Percentiles rank a stretch among this genome's conserved stretches.
These are phyloP conservation scores for Grapholita molesta DNA, from an alignment of 1,140 invertebrate species.

Conservation along the genomic window DNA sequence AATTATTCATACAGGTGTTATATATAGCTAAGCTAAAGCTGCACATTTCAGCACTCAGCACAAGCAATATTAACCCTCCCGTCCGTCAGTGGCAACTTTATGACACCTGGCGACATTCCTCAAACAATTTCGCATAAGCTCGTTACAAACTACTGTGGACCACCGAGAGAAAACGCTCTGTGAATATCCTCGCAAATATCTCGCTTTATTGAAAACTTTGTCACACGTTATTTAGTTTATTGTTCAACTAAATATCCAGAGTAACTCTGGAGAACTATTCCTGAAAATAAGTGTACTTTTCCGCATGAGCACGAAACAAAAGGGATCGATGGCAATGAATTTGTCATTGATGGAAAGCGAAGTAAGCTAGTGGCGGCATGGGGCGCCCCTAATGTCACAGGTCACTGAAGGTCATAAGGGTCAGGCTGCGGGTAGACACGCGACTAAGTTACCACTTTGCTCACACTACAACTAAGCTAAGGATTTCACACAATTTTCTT, in stretches of 20 bases:
- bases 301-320: constrained; percentile 14
- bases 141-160: constrained; percentile 51
- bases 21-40: neutral
- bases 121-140: constrained; percentile 62
- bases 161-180: constrained; percentile 51
- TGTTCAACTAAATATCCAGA: constrained; percentile 15
- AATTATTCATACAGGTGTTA: neutral
- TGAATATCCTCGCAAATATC: constrained; percentile 50
- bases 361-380: constrained; percentile 15
- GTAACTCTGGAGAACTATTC: neutral
- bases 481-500: constrained; percentile 15
- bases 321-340: constrained; percentile 10
- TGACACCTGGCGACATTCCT: constrained; percentile 55
- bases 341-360: constrained; percentile 7
- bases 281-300: neutral
- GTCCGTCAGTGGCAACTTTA: constrained; percentile 56
- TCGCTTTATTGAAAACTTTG: constrained; percentile 58
- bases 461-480: constrained; percentile 2
- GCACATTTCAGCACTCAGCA: constrained; percentile 2
- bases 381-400: constrained; percentile 38
- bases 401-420: constrained; percentile 38
- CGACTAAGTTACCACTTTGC: constrained; percentile 23
- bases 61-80: constrained; percentile 36
- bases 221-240: constrained; percentile 25
- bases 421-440: constrained; percentile 39